A percentile compares a stretch with the other conserved stretches of the same genome.
phyloP scores from a whole-genome alignment of 2,113 vertebrate species.

The Spilogale gracilis region DNA sequence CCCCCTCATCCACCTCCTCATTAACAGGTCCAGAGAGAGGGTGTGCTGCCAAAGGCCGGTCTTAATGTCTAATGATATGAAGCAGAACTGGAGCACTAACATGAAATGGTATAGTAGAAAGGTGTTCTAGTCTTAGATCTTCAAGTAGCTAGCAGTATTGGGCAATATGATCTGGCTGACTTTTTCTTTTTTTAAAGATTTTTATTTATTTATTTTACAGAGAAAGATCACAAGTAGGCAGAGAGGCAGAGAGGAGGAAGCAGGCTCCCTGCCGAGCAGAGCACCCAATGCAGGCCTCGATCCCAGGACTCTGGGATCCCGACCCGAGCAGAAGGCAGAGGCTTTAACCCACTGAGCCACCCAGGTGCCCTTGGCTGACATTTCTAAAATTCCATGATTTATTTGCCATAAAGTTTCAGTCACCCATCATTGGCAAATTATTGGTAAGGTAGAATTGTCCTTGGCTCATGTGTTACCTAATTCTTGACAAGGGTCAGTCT shows the following conservation, averaged over 20 bases:
- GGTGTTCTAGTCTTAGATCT: neutral
- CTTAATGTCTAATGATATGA: neutral
- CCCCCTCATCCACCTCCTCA: neutral
- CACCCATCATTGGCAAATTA: neutral
- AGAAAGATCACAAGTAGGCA: too few relatives aligned
- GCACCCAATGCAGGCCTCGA: too few relatives aligned
- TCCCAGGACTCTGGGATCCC: too few relatives aligned
- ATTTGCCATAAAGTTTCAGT: conserved; percentile 32
- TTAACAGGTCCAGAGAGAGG: neutral
- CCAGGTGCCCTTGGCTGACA: neutral
- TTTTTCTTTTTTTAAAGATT: too few relatives aligned
- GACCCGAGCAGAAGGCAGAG: too few relatives aligned
- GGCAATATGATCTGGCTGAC: neutral
- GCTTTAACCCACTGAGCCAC: too few relatives aligned
- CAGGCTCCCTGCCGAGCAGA: too few relatives aligned
- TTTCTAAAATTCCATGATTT: conserved; percentile 38
- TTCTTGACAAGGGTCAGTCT: neutral
- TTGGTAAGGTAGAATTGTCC: neutral
- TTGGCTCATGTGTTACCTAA: neutral
- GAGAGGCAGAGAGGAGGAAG: too few relatives aligned
- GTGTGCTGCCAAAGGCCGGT: neutral
- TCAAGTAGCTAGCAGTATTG: neutral
- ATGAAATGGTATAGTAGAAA: neutral
- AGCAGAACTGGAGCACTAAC: neutral
- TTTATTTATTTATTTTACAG: too few relatives aligned